A percentile compares a stretch with the other conserved stretches of the same genome.
Evolutionary conservation across 2,888 invertebrate species (phyloP).

Genomic region (Acronicta aceris): DNA sequence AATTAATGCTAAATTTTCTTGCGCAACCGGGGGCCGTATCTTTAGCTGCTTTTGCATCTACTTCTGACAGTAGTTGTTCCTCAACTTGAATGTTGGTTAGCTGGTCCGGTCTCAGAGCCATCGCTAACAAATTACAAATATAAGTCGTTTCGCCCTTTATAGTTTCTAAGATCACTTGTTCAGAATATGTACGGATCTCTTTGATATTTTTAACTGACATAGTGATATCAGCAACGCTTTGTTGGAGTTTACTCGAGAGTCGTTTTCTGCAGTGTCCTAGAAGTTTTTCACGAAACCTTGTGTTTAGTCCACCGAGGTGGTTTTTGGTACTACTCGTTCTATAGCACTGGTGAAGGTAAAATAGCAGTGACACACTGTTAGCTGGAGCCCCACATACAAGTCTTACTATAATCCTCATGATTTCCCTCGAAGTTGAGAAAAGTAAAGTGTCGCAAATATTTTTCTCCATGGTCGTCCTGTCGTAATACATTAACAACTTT

Average conservation of each 20-base stretch:
- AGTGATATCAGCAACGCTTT: slow-evolving; percentile 78
- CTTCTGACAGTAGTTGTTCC: slow-evolving; percentile 67
- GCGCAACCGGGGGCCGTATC: slow-evolving; percentile 70
- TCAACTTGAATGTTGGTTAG: slow-evolving; percentile 75
- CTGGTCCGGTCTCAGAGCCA: slow-evolving; percentile 83
- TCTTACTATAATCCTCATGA: slow-evolving; percentile 79
- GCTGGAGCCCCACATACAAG: slow-evolving; percentile 79
- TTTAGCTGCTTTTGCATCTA: slow-evolving; percentile 58
- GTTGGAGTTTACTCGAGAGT: slow-evolving; percentile 70
- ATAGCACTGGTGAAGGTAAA: slow-evolving; percentile 83
- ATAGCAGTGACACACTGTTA: slow-evolving; percentile 77
- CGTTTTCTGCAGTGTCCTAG: slow-evolving; percentile 77
- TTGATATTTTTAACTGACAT: slow-evolving; percentile 70
- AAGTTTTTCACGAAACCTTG: slow-evolving; percentile 78
- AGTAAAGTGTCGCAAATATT: slow-evolving; percentile 75
- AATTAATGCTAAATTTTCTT: slow-evolving; percentile 78
- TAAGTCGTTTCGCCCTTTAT: slow-evolving; percentile 79
- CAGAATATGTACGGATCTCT: slow-evolving; percentile 74
- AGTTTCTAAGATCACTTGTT: slow-evolving; percentile 79
- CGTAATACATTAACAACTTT: slow-evolving; percentile 71
- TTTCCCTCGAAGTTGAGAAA: slow-evolving; percentile 76
- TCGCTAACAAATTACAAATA: slow-evolving; percentile 79
- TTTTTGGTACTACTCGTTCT: slow-evolving; percentile 75
- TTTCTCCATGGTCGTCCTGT: slow-evolving; percentile 80
- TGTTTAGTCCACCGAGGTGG: slow-evolving; percentile 78